Base-by-base conservation (phyloP, 2,113 vertebrate species). In the Arenaria interpres region DNA sequence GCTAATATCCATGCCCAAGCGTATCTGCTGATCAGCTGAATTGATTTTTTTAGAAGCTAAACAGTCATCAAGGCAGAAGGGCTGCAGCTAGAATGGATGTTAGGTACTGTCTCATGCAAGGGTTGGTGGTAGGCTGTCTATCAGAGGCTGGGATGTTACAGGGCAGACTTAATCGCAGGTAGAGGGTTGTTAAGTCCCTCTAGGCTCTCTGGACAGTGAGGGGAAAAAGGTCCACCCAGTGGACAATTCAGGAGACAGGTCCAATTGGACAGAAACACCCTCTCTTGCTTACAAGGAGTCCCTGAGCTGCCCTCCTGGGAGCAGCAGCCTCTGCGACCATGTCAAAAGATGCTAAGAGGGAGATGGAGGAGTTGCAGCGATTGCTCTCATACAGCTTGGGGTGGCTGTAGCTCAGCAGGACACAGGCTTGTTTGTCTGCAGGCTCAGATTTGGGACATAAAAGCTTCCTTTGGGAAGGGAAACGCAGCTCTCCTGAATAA, bases 401-500 rank as follows among this genome's bases (percentile, higher is more conserved):
- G 86, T 85, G 80, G 32, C 69, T 93, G 76, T 94, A 93, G 68
- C 73, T 62, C 88, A 89, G 94, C 73, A 85, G 83, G 86, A 85
- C 53, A 50, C 56, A 48, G 37, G 17, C 60, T 84, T 92, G 60
- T 94, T 87, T 85, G 76, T 81, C 74, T 87, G 84, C 86, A 89
- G 92, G 69, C 77, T 89, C 53, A 4, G 59, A 78, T 88, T 76
- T 87, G 94, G 93, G 84, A 85, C 35, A 19, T 41, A 79, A 82
- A 64, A 76, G 66, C 74, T 87, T 87, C 74, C 74, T 93, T 73
- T 89, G 84, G 95, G 83, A 93, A 92, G 53, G 37, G 57, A 95
- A 95, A 76, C 20, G 59, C 43, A 89, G 51, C 21, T 91, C 4
- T 41, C 12, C 74, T 96, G 81, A 93, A 95, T 97, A 96, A 95